Percentiles rank a stretch among this genome's conserved stretches.
Conservation (phyloP, 2,797 vertebrate genomes). For the Leptatherina wallacei region DNA sequence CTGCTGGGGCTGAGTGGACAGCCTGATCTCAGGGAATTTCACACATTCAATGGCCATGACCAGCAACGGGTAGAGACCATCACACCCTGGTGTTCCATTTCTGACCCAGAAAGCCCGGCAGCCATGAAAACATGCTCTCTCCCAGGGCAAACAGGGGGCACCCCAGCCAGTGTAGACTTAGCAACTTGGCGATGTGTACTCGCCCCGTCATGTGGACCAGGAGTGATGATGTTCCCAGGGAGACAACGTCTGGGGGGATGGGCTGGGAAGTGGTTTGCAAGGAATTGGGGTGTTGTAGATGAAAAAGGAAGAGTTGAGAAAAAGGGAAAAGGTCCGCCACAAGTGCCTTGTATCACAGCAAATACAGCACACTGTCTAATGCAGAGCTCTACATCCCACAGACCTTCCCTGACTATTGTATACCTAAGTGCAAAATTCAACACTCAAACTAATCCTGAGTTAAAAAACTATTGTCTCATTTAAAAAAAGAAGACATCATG, state of each 20-base stretch:
- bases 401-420: neutral
- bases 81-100: constrained; percentile 77
- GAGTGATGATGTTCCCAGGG: constrained; percentile 80
- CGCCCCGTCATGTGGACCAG: constrained; percentile 68
- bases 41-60: constrained; percentile 63
- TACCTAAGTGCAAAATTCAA: too few species aligned
- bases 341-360: neutral
- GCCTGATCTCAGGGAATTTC: constrained; percentile 71
- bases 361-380: neutral
- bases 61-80: constrained; percentile 59
- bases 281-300: constrained; percentile 23
- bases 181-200: constrained; percentile 81
- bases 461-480: too few species aligned
- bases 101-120: constrained; percentile 58
- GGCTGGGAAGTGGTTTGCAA: constrained; percentile 8
- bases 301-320: constrained; percentile 35
- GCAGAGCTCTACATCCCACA: neutral
- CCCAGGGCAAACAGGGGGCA: constrained; percentile 75
- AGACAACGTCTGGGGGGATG: constrained; percentile 45
- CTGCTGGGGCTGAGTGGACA: constrained; percentile 39
- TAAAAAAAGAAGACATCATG: too few species aligned
- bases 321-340: constrained; percentile 7
- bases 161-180: constrained; percentile 75
- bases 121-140: constrained; percentile 68
- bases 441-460: too few species aligned